phyloP scores from a whole-genome alignment of 2,797 vertebrate species.

The Dryobates pubescens region DNA sequence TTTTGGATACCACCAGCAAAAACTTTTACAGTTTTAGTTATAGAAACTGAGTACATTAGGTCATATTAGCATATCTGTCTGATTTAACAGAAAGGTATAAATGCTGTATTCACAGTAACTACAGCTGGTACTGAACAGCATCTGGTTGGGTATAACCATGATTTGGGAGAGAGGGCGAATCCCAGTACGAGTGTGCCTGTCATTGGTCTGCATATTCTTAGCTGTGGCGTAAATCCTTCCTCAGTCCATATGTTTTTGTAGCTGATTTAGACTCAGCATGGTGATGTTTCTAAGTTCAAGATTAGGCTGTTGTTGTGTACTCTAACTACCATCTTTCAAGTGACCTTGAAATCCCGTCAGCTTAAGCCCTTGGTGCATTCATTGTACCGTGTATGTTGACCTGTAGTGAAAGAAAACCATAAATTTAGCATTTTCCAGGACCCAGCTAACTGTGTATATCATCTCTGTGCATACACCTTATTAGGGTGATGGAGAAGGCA shows the following conservation, averaged over 20 bases:
- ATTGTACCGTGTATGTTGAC: neutral
- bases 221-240: neutral
- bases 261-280: neutral
- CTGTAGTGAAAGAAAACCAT: neutral
- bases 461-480: fast-evolving
- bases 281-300: neutral
- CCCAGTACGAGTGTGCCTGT: neutral
- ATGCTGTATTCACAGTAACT: neutral
- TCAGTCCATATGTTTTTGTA: fast-evolving
- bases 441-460: neutral
- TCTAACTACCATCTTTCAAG: neutral
- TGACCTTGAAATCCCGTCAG: neutral
- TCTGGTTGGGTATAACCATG: neutral
- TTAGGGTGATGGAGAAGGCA: neutral
- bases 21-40: neutral
- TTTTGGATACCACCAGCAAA: neutral
- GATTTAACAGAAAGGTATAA: neutral
- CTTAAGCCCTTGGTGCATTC: neutral
- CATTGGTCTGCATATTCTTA: fast-evolving
- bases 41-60: neutral
- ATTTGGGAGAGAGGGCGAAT: neutral
- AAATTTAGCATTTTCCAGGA: neutral
- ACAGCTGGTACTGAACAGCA: neutral
- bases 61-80: neutral
- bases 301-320: neutral